A percentile compares a stretch with the other conserved stretches of the same genome.
Conservation (phyloP, 2,888 invertebrate genomes). For the Scrobipalpa costella region DNA sequence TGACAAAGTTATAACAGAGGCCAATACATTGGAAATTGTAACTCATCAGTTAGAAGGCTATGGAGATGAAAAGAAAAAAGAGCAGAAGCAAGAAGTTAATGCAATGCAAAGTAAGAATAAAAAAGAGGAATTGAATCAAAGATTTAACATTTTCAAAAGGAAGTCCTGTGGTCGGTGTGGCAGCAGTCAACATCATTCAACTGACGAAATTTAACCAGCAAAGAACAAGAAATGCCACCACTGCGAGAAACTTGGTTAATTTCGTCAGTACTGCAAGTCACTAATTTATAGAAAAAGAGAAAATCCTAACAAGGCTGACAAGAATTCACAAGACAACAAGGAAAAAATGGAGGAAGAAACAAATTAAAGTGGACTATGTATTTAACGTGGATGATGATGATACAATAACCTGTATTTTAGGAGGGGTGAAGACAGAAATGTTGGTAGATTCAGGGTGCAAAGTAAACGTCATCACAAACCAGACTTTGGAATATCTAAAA, state of each 20-base stretch:
- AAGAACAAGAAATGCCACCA: conserved; percentile 30
- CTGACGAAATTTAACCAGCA: conserved; percentile 31
- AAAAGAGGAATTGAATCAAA: neutral
- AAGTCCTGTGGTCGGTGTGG: conserved; percentile 30
- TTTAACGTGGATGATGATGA: too few species aligned
- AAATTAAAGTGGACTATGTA: too few species aligned
- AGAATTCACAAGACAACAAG: conserved; percentile 20
- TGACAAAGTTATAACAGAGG: too few species aligned
- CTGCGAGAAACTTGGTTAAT: too few species aligned
- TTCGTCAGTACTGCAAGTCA: too few species aligned
- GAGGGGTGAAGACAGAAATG: too few species aligned
- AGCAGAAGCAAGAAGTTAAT: too few species aligned
- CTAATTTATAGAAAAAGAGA: conserved; percentile 19
- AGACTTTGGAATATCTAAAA: conserved; percentile 32
- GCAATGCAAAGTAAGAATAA: conserved; percentile 13
- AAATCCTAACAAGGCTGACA: neutral
- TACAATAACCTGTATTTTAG: too few species aligned
- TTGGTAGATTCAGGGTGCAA: conserved; percentile 37
- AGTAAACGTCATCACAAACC: conserved; percentile 32
- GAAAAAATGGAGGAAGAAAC: conserved; percentile 1
- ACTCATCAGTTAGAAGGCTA: too few species aligned
- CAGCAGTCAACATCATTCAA: conserved; percentile 13
- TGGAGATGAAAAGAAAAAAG: too few species aligned
- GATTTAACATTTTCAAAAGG: conserved; percentile 8
- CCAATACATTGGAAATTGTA: too few species aligned